These are phyloP conservation scores for Notolepis coatsorum DNA, from an alignment of 2,797 vertebrate species.

Conservation along the genomic window DNA sequence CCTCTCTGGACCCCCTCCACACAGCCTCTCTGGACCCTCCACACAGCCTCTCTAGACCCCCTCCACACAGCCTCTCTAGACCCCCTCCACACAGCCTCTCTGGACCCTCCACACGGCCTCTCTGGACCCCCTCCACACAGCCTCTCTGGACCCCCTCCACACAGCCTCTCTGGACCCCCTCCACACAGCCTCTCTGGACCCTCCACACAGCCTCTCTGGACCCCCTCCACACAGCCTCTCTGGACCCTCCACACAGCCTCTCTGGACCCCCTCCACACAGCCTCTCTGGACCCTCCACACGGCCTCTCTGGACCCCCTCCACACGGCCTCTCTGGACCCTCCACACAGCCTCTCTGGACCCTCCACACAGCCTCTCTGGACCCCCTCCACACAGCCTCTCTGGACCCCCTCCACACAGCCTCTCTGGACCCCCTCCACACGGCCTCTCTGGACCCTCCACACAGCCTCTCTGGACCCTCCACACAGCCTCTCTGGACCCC, in stretches of 20 bases:
- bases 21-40: constrained; percentile 50
- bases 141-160: constrained; percentile 57
- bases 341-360: too few species aligned
- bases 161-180: constrained; percentile 53
- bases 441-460: constrained; percentile 47
- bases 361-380: constrained; percentile 52
- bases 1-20: constrained; percentile 57
- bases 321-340: constrained; percentile 51
- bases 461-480: too few species aligned
- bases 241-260: too few species aligned
- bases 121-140: constrained; percentile 43
- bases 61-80: constrained; percentile 52
- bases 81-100: constrained; percentile 49
- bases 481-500: constrained; percentile 54
- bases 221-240: constrained; percentile 42
- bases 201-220: too few species aligned
- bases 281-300: constrained; percentile 54
- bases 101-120: too few species aligned
- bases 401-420: constrained; percentile 56
- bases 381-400: constrained; percentile 49
- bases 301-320: too few species aligned
- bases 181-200: constrained; percentile 55
- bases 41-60: too few species aligned
- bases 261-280: constrained; percentile 43
- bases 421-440: constrained; percentile 56